Percentiles rank a stretch among this genome's conserved stretches.
phyloP scores from a whole-genome alignment of 1,140 invertebrate genomes.

The Whitmania pigra region DNA sequence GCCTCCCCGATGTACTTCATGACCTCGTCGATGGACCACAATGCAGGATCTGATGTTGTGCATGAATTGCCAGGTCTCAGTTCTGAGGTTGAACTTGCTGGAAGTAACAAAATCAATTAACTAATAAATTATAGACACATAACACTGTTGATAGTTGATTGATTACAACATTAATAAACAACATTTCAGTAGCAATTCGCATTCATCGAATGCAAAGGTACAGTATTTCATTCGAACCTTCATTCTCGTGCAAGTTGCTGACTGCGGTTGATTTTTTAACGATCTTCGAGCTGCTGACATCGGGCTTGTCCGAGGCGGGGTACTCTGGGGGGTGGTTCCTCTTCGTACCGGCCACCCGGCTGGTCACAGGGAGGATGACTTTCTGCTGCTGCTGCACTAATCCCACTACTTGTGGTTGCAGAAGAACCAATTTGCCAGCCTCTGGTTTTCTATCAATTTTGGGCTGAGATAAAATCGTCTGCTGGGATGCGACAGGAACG shows the following conservation, averaged over 20 bases:
- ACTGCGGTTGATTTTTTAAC: not conserved
- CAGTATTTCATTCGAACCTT: no score
- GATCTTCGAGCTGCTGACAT: not conserved
- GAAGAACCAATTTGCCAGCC: not conserved
- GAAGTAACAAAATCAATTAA: not conserved
- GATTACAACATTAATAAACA: no score
- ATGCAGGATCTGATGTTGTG: not conserved
- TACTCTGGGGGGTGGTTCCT: not conserved
- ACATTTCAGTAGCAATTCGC: not conserved
- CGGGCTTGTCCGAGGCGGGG: not conserved
- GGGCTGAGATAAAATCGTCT: no score
- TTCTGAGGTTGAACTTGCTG: conserved; percentile 38
- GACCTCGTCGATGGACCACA: conserved; percentile 88
- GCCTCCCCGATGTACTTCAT: conserved; percentile 71
- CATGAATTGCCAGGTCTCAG: not conserved
- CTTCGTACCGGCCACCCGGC: not conserved
- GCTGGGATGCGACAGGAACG: no score
- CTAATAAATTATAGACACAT: not conserved
- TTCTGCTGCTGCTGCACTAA: not conserved
- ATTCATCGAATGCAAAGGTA: no score
- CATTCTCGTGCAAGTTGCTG: not conserved
- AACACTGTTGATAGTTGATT: no score
- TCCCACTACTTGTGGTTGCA: not conserved
- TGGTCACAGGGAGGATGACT: not conserved
- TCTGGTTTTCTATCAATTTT: no score